Base-by-base conservation (phyloP, 2,797 vertebrate genomes). In the Staurois parvus region DNA sequence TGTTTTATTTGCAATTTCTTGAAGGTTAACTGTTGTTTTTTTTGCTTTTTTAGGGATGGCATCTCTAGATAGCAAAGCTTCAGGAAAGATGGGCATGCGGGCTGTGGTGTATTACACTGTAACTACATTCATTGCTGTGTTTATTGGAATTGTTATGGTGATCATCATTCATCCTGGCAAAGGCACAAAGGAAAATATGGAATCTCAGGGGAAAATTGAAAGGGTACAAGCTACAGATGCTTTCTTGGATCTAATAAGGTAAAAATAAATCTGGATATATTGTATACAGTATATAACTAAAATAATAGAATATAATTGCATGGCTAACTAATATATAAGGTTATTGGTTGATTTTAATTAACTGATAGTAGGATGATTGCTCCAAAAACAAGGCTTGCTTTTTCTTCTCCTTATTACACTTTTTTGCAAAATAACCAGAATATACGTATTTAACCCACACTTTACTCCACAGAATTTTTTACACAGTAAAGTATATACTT, bases 181-280 rank as follows among this genome's bases (percentile, higher is more conserved):
- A 92, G 98, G 97, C 62, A 96, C 92, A 89, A 96, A 97, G 90
- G 96, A 98, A 76, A 96, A 93, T 32, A 94, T 96, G 32, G 88
- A 94, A 84, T 89, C 91, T 11, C 93, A 93, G 64, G 95, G 96
- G 52, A 96, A 93, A 34, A 94, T 96, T 3, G 97, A 99, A 88
- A 94, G 96, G 4, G 91, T 99, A 78, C 97, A 98, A 84, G 95
- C 97, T 1, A 93, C 95, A 0, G 98, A 99, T 81, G 98, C 98
- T 84, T 98, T 99, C 91, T 94, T 99, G 95, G 98, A 99, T 89
- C 93, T 99, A 81, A 95, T 99, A 91, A 96, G 96, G 96, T 97
- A 88, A 76, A 74, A 66, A 34, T 37, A 5, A 11, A 24, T 56
- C 5, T 48, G 15, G 45, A 48, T 48, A 13, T 17, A 17, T 48